Evolutionary conservation across 2,888 invertebrate genomes (phyloP).

Genomic region (Cataglyphis altisquamis): DNA sequence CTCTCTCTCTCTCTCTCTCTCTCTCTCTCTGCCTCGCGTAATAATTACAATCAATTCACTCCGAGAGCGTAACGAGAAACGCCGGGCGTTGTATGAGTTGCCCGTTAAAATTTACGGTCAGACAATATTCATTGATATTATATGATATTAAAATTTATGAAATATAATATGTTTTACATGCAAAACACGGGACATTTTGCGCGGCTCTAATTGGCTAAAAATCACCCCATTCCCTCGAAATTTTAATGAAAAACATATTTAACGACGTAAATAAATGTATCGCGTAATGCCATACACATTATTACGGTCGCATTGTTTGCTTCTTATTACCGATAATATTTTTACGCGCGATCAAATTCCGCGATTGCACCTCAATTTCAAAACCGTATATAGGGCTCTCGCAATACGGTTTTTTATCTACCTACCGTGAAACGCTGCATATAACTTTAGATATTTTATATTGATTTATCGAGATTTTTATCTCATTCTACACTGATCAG

Average conservation of each 20-base stretch:
- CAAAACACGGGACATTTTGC: constrained; percentile 56
- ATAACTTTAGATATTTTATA: constrained; percentile 33
- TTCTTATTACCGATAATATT: constrained; percentile 55
- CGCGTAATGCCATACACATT: constrained; percentile 43
- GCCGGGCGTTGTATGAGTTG: constrained; percentile 56
- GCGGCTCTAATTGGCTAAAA: constrained; percentile 56
- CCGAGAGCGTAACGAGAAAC: constrained; percentile 57
- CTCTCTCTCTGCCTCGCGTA: constrained; percentile 37
- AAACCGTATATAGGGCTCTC: constrained; percentile 4
- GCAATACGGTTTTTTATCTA: constrained; percentile 30
- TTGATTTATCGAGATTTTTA: constrained; percentile 53
- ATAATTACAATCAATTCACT: constrained; percentile 58
- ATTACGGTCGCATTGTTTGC: constrained; percentile 49
- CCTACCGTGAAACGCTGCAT: constrained; percentile 19
- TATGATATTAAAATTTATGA: constrained; percentile 58
- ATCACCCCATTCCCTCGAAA: constrained; percentile 46
- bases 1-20: not conserved
- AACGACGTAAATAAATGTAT: constrained; percentile 57
- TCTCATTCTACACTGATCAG: constrained; percentile 41
- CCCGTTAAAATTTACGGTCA: constrained; percentile 57
- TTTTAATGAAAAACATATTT: constrained; percentile 59
- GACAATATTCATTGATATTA: constrained; percentile 58
- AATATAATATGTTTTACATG: constrained; percentile 57
- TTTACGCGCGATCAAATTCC: constrained; percentile 44
- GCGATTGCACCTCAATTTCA: constrained; percentile 29